Conservation (phyloP, 2,113 vertebrate genomes). For the Cryptoleucopteryx plumbea region DNA sequence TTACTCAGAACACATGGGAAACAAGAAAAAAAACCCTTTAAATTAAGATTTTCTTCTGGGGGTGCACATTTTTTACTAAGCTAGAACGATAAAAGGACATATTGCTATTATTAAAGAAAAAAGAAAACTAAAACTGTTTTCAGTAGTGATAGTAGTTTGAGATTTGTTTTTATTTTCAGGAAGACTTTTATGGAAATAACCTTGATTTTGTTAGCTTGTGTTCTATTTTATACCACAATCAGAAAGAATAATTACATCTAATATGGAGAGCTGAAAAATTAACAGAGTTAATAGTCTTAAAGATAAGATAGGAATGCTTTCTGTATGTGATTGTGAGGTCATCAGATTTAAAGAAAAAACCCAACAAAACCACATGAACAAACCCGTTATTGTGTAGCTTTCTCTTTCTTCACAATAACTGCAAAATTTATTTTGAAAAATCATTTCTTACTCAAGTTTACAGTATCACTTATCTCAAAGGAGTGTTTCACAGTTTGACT, state of each 20-base stretch:
- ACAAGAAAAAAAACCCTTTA: neutral
- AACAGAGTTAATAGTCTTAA: slow-evolving; percentile 56
- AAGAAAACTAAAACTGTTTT: neutral
- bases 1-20: neutral
- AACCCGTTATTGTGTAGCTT: neutral
- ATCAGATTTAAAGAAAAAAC: slow-evolving; percentile 16
- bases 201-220: slow-evolving; percentile 67
- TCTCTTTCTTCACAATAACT: neutral
- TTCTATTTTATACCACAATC: slow-evolving; percentile 27
- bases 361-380: neutral
- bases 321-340: slow-evolving; percentile 28
- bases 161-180: slow-evolving; percentile 13
- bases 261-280: slow-evolving; percentile 54
- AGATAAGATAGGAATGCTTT: slow-evolving; percentile 69
- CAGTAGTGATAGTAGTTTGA: neutral
- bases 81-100: neutral
- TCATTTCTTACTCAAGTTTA: neutral
- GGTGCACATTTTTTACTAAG: neutral
- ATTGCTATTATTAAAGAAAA: neutral
- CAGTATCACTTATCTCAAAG: neutral
- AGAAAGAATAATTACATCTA: slow-evolving; percentile 48
- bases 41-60: neutral
- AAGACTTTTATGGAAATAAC: slow-evolving; percentile 38
- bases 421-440: neutral
- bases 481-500: neutral